phyloP scores from a whole-genome alignment of 64 coral and sea anemone genomes.

The Montipora sp. region DNA sequence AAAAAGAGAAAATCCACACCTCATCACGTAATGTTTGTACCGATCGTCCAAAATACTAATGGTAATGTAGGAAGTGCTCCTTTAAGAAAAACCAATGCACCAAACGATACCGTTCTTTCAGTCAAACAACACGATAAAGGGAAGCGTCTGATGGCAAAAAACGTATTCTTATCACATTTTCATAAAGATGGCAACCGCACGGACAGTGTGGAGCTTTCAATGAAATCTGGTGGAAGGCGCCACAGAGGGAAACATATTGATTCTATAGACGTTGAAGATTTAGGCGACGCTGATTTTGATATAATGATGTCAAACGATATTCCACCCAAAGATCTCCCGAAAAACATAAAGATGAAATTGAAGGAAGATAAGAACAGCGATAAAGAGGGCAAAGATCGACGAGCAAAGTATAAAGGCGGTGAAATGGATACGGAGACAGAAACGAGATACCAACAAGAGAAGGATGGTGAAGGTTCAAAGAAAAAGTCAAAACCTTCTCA shows the following conservation, averaged over 20 bases:
- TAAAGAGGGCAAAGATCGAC: neutral
- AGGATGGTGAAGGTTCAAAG: neutral
- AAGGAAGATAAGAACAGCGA: conserved; percentile 21
- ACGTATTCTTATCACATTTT: conserved; percentile 17
- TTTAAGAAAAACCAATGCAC: neutral
- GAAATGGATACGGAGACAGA: conserved; percentile 5
- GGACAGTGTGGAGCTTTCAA: conserved; percentile 49
- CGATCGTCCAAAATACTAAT: too few relatives aligned
- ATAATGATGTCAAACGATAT: conserved; percentile 95
- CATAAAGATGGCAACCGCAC: neutral
- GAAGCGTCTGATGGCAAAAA: neutral
- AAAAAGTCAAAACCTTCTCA: neutral
- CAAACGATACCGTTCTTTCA: neutral
- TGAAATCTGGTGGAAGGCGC: conserved; percentile 20
- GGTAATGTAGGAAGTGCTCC: neutral
- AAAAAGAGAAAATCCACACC: neutral
- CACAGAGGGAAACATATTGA: conserved; percentile 33
- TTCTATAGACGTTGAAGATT: conserved; percentile 69
- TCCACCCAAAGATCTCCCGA: conserved; percentile 61
- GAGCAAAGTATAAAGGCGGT: neutral
- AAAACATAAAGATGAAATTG: conserved; percentile 25
- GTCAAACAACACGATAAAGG: conserved; percentile 9
- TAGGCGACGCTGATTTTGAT: conserved; percentile 96
- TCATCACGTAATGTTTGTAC: neutral
- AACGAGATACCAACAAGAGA: conserved; percentile 7